phyloP scores from a whole-genome alignment of 2,888 invertebrate genomes.

The Stratiomys singularior region DNA sequence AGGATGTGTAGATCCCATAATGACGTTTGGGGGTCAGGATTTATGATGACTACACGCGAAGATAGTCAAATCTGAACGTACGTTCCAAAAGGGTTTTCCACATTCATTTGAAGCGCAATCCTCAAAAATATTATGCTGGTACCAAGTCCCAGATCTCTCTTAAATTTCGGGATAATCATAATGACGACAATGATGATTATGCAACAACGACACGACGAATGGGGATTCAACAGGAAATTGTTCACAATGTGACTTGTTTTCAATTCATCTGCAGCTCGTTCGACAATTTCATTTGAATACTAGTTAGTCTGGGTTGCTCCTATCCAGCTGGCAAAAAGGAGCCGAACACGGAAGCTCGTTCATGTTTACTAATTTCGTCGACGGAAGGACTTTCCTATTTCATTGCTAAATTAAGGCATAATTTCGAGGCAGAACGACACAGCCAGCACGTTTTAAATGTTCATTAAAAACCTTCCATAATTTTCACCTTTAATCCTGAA shows the following conservation, averaged over 20 bases:
- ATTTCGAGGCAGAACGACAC: too few relatives aligned
- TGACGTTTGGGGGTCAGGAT: slow-evolving; percentile 9
- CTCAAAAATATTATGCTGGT: slow-evolving; percentile 20
- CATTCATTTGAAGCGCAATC: slow-evolving; percentile 1
- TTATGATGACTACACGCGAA: neutral
- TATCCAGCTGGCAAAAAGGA: too few relatives aligned
- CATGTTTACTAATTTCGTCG: too few relatives aligned
- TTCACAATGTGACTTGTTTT: neutral
- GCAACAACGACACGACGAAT: neutral
- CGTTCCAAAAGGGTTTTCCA: neutral
- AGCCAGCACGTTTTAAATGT: too few relatives aligned
- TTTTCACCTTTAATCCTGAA: too few relatives aligned
- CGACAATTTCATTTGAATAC: too few relatives aligned
- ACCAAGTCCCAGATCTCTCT: neutral
- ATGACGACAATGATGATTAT: slow-evolving; percentile 15
- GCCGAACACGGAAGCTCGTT: too few relatives aligned
- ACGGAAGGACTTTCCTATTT: too few relatives aligned
- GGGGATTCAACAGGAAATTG: slow-evolving; percentile 10
- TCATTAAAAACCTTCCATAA: too few relatives aligned
- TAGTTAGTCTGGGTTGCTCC: too few relatives aligned
- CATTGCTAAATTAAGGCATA: too few relatives aligned
- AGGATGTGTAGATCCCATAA: neutral
- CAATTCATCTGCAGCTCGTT: neutral
- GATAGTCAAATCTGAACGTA: neutral
- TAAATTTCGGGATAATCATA: neutral